Conservation (phyloP, 2,888 invertebrate species). For the Rhimphoctona megacephalus region DNA sequence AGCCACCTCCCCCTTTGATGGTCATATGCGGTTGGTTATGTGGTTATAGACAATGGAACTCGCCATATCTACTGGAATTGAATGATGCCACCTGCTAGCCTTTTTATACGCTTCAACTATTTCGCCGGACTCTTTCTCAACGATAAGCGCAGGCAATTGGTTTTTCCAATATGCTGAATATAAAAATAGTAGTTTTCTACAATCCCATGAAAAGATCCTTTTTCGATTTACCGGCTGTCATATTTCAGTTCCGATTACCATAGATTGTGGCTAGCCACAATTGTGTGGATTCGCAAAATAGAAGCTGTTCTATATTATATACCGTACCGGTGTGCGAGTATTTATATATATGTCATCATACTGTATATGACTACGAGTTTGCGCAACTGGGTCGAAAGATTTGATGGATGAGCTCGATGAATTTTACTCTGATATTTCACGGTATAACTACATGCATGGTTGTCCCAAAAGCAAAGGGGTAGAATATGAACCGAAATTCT, state of each 20-base stretch:
- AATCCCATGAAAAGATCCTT: not conserved
- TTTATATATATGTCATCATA: conserved; percentile 2
- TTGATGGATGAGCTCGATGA: conserved; percentile 73
- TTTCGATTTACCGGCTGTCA: conserved; percentile 11
- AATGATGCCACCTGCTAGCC: conserved; percentile 18
- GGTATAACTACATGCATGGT: conserved; percentile 27
- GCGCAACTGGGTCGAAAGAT: conserved; percentile 60
- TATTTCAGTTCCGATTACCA: conserved; percentile 22
- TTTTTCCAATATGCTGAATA: not conserved
- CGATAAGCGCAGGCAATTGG: not conserved
- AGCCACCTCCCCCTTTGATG: conserved; percentile 13
- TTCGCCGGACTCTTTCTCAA: not conserved
- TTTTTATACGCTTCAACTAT: not conserved
- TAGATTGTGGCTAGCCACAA: conserved; percentile 28
- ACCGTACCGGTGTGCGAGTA: not conserved
- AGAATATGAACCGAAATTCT: conserved; percentile 62
- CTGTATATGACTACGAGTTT: conserved; percentile 35
- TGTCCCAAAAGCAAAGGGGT: conserved; percentile 28
- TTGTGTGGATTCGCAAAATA: conserved; percentile 26
- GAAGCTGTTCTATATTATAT: conserved; percentile 23
- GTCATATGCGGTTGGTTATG: conserved; percentile 7
- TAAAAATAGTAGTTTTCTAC: not conserved
- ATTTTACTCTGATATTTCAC: conserved; percentile 68
- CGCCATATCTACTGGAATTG: not conserved
- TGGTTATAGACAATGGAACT: conserved; percentile 22